A percentile compares a stretch with the other conserved stretches of the same genome.
phyloP scores from a whole-genome alignment of 2,797 vertebrate genomes.

The Lepus oiostolus region DNA sequence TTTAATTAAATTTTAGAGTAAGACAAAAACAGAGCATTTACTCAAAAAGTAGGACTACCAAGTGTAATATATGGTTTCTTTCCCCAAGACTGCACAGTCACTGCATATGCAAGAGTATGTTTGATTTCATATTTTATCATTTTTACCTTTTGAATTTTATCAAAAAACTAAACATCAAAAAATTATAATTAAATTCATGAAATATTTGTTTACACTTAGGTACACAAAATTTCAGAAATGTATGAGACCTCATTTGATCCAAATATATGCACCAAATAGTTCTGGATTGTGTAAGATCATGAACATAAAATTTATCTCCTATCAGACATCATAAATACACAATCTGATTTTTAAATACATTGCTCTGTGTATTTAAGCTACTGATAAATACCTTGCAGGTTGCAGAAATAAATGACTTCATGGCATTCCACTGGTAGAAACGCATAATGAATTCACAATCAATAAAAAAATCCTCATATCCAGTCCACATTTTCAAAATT shows the following conservation, averaged over 20 bases:
- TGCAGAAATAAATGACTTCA: not conserved
- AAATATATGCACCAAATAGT: not conserved
- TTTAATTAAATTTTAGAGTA: not conserved
- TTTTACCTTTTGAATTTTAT: not conserved
- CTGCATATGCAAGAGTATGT: not conserved
- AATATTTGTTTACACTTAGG: not conserved
- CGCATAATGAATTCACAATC: conserved; percentile 37
- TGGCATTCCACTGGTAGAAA: not conserved
- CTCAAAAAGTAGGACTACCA: not conserved
- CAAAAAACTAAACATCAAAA: conserved; percentile 14
- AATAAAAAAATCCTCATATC: not conserved
- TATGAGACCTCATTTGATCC: not conserved
- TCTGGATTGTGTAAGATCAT: not conserved
- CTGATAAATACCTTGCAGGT: not conserved
- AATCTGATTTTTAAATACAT: not conserved
- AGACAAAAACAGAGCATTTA: not conserved
- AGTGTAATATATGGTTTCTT: not conserved
- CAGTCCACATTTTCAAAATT: not conserved
- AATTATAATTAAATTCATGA: conserved; percentile 13
- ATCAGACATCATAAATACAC: not conserved
- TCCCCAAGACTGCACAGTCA: not conserved
- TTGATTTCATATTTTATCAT: conserved; percentile 8
- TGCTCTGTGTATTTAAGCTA: conserved; percentile 8
- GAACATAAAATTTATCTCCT: not conserved
- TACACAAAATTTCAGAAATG: not conserved